A percentile compares a stretch with the other conserved stretches of the same genome.
phyloP scores from a whole-genome alignment of 2,888 invertebrate genomes.

The Drosophila paranaensis region DNA sequence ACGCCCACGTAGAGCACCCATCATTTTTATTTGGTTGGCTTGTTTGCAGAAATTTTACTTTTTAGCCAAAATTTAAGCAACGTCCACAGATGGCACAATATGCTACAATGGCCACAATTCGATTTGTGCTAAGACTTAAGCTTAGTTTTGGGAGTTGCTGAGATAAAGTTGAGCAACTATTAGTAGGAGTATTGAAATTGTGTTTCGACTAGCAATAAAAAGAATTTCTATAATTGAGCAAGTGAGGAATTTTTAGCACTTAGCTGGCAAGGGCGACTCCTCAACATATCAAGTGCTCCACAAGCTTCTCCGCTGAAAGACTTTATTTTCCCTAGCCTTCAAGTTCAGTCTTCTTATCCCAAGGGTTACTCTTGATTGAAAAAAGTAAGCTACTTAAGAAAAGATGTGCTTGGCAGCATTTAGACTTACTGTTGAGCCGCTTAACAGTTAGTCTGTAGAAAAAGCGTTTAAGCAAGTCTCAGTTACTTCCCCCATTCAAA shows the following conservation, averaged over 20 bases:
- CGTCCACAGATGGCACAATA: slow-evolving; percentile 30
- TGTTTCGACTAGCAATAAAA: too few relatives aligned
- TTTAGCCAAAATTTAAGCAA: slow-evolving; percentile 18
- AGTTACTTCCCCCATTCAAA: not conserved
- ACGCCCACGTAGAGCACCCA: slow-evolving; percentile 11
- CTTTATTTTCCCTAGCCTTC: not conserved
- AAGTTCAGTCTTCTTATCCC: too few relatives aligned
- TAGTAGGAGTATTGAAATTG: not conserved
- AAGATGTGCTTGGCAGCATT: not conserved
- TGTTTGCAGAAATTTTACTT: slow-evolving; percentile 16
- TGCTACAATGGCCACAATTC: slow-evolving; percentile 20
- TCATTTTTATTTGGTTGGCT: slow-evolving; percentile 27
- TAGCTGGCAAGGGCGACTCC: not conserved
- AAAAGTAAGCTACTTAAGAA: not conserved
- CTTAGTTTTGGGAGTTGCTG: too few relatives aligned
- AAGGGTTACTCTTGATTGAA: not conserved
- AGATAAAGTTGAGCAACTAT: not conserved
- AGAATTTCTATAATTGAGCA: too few relatives aligned
- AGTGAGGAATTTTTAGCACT: not conserved
- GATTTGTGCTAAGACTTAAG: not conserved
- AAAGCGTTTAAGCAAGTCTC: not conserved
- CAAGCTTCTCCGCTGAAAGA: not conserved
- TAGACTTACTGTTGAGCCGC: not conserved
- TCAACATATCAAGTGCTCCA: not conserved
- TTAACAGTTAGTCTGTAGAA: not conserved